phyloP scores from a whole-genome alignment of 2,797 vertebrate species.

The Darevskia nairensis region DNA sequence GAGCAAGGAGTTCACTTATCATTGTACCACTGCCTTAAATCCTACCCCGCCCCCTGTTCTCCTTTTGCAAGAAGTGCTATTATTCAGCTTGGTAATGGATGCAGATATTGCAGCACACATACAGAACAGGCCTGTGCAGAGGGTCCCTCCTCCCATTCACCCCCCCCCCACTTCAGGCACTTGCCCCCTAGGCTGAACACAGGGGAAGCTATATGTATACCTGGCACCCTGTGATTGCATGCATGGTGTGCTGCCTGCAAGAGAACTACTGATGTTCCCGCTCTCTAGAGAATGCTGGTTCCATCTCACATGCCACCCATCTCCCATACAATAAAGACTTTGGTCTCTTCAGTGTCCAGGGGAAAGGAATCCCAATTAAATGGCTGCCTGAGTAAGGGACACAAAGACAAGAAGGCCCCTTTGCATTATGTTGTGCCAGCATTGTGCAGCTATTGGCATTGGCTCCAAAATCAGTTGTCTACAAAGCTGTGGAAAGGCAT shows the following conservation, averaged over 20 bases:
- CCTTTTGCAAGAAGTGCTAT: not conserved
- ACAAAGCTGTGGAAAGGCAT: conserved; percentile 18
- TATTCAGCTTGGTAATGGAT: not conserved
- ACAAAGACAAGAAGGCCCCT: not conserved
- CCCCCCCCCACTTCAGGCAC: not conserved
- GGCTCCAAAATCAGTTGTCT: conserved; percentile 22
- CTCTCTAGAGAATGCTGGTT: not conserved
- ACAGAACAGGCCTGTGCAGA: not conserved
- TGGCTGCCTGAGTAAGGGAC: not conserved
- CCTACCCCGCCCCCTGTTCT: not conserved
- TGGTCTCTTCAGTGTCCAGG: not conserved
- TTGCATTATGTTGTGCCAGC: not conserved
- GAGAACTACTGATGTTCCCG: not conserved
- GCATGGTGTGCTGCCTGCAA: not conserved
- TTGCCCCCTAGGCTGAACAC: conserved; percentile 6
- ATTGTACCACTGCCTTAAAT: not conserved
- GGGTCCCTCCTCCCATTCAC: not conserved
- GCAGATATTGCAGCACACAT: conserved; percentile 4
- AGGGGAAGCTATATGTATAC: conserved; percentile 1
- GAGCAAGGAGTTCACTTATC: not conserved
- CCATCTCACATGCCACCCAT: accelerated
- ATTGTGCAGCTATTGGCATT: not conserved
- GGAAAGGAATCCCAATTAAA: not conserved
- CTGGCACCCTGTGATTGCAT: accelerated
- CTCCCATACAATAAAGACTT: conserved; percentile 8